phyloP scores from a whole-genome alignment of 2,797 vertebrate species.

The Macropus fuliginosus region DNA sequence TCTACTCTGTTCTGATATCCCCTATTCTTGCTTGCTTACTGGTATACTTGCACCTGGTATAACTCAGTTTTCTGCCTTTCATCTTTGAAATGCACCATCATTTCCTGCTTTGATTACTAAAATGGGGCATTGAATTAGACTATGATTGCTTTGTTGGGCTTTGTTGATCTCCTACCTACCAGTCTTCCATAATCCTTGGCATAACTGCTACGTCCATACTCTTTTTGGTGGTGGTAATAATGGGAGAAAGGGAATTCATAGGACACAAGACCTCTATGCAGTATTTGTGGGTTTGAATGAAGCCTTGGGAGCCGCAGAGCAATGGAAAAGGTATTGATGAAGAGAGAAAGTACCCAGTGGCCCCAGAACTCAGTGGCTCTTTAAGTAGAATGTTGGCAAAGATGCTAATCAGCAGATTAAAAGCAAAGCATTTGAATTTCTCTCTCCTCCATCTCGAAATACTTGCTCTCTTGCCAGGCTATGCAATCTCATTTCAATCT shows the following conservation, averaged over 20 bases:
- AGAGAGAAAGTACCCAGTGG: background rate
- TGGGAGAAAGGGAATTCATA: background rate
- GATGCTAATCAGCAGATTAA: background rate
- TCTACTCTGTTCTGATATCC: background rate
- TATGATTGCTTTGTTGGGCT: background rate
- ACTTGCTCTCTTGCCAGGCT: conserved; percentile 52
- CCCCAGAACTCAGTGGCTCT: background rate
- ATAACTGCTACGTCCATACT: background rate
- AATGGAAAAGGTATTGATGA: background rate
- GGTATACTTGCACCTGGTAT: background rate
- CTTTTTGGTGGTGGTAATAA: background rate
- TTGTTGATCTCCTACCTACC: background rate
- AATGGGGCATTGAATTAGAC: background rate
- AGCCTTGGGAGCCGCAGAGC: background rate
- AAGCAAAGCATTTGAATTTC: conserved; percentile 18
- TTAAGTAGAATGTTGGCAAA: background rate
- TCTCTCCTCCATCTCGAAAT: conserved; percentile 63
- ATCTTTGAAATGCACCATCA: background rate
- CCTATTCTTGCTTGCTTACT: background rate
- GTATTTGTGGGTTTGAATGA: background rate
- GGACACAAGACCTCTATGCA: background rate
- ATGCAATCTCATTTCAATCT: conserved; percentile 70
- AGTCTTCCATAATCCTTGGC: background rate
- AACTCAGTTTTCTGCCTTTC: background rate
- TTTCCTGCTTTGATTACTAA: background rate